Base-by-base conservation (phyloP, 2,113 vertebrate genomes). In the Nyctereutes procyonoides region DNA sequence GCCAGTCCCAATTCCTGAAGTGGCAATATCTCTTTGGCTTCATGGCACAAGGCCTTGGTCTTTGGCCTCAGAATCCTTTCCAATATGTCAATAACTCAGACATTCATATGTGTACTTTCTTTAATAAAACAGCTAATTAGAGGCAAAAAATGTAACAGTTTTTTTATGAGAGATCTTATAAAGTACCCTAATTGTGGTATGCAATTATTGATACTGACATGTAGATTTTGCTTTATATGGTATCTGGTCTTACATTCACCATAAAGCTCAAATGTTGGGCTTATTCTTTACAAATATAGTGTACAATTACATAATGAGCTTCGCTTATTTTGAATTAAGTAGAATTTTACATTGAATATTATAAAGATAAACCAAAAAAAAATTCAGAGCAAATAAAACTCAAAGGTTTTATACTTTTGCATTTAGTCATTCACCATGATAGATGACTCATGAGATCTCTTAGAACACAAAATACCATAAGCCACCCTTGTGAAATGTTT, bases 361-460 rank as follows among this genome's bases (percentile, higher is more conserved):
- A 85, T 89, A 28, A 92, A 85, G 16, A 89, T n/a, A 86, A 94
- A 92, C 14, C 35, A 20, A 58, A 92, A 90, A n/a, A 65, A 90
- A 65, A 51, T 69, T 86, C 24, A 58, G 56, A 88, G 43, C 26
- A 88, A 93, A 77, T n/a, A 53, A 93, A 83, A 79, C 38, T 60
- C 19, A 73, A 74, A 35, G 3, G 3, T 15, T 53, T 84, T 30
- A 12, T 51, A 35, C 28, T 67, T 79, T 74, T 93, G 12, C 35
- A 43, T 71, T 96, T 60, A 74, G 10, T 35, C 22, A 22, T 65
- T 96, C 17, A n/a, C 48, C 26, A n/a, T 19, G 43, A 65, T 79
- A 43, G 20, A 88, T 69, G 60, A 71, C 51, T 67, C 4, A 67
- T 60, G 30, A 53, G 26, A 65, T 48, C 22, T 60, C 83, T 87